Conservation (phyloP, 2,888 invertebrate species). For the Tetheella fluctuosa region DNA sequence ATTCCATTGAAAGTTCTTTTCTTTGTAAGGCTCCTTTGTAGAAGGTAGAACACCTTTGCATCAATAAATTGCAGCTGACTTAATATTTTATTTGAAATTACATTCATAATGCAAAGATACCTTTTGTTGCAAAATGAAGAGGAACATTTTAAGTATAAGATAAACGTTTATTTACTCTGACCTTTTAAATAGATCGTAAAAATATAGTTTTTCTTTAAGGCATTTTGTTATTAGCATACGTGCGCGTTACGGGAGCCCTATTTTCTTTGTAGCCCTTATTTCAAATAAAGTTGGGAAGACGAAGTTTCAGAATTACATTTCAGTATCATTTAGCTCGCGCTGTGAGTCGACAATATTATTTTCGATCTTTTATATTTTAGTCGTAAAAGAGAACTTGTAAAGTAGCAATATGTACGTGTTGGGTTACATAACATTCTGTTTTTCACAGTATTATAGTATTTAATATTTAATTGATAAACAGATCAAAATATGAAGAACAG, state of each 20-base stretch:
- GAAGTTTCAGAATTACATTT: slow-evolving; percentile 28
- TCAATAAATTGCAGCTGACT: not conserved
- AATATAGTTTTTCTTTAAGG: no score
- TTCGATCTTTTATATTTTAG: not conserved
- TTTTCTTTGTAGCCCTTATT: slow-evolving; percentile 14
- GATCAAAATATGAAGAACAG: no score
- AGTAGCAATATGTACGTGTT: not conserved
- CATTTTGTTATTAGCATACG: not conserved
- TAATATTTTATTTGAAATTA: not conserved
- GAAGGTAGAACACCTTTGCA: slow-evolving; percentile 8
- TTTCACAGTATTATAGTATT: not conserved
- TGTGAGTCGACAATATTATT: slow-evolving; percentile 13
- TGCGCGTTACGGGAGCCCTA: not conserved
- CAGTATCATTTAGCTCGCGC: slow-evolving; percentile 24
- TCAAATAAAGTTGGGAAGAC: slow-evolving; percentile 14
- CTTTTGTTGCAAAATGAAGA: no score
- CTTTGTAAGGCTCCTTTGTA: slow-evolving; percentile 12
- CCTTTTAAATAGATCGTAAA: no score
- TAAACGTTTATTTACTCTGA: no score
- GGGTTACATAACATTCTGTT: no score
- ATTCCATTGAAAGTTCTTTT: slow-evolving; percentile 26
- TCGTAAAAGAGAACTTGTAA: not conserved
- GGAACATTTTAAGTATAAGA: no score
- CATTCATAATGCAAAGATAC: no score
- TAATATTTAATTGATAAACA: not conserved